A percentile compares a stretch with the other conserved stretches of the same genome.
These are phyloP conservation scores for Cyanoderma ruficeps DNA, from an alignment of 2,113 vertebrate species.

Conservation along the genomic window DNA sequence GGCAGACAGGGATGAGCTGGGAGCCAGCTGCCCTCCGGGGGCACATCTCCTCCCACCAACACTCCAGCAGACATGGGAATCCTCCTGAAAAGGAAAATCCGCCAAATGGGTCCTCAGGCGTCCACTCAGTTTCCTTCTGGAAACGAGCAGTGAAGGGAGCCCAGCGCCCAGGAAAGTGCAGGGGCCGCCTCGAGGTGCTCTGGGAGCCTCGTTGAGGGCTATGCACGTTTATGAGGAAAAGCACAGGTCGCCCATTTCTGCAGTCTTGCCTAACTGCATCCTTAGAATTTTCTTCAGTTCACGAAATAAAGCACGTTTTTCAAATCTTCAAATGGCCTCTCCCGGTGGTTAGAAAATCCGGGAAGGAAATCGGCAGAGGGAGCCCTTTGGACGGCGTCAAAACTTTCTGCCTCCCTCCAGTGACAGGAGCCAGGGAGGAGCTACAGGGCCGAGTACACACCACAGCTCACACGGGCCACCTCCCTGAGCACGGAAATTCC, in stretches of 20 bases:
- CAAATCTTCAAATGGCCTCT: not conserved
- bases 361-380: not conserved
- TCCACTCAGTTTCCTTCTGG: fast-evolving
- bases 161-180: not conserved
- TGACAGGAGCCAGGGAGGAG: not conserved
- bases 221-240: fast-evolving
- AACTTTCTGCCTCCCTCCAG: not conserved
- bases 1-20: not conserved
- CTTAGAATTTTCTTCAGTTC: not conserved
- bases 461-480: fast-evolving
- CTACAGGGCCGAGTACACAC: fast-evolving
- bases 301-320: not conserved
- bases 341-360: fast-evolving
- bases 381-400: not conserved
- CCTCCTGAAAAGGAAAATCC: not conserved
- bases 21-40: fast-evolving
- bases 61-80: fast-evolving
- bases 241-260: not conserved
- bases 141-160: not conserved
- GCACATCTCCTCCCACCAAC: not conserved
- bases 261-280: not conserved
- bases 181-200: not conserved
- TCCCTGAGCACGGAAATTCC: not conserved
- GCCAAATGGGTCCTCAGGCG: fast-evolving
- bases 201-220: not conserved